Percentiles rank a stretch among this genome's conserved stretches.
Evolutionary conservation across 2,113 vertebrate genomes (phyloP).

Genomic region (Pelecanus crispus): DNA sequence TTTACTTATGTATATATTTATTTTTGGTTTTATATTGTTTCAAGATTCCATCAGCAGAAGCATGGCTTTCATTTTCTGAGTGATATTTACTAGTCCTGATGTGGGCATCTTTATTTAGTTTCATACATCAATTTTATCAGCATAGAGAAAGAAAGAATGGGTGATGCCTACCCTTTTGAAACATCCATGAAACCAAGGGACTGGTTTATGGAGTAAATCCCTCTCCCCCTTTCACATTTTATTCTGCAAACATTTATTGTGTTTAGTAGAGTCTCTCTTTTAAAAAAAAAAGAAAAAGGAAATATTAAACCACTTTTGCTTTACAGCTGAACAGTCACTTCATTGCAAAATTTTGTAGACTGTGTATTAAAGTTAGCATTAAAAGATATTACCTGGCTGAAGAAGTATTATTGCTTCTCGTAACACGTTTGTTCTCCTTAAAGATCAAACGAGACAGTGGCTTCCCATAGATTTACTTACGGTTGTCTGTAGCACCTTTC

Average conservation of each 20-base stretch:
- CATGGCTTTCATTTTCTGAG: not conserved
- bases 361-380: not conserved
- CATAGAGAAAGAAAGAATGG: not conserved
- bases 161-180: not conserved
- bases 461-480: not conserved
- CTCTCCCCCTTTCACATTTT: not conserved
- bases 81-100: not conserved
- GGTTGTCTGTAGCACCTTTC: not conserved
- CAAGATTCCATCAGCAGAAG: not conserved
- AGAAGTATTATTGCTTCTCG: not conserved
- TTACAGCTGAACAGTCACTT: not conserved
- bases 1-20: not conserved
- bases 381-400: not conserved
- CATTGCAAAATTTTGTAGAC: not conserved
- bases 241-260: not conserved
- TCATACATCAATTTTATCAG: not conserved
- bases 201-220: not conserved
- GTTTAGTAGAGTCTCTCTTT: not conserved
- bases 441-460: not conserved
- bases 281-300: not conserved
- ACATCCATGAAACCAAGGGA: not conserved
- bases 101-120: not conserved
- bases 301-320: not conserved
- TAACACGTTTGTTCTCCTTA: not conserved
- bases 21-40: not conserved